Evolutionary conservation across 2,113 vertebrate species (phyloP).

Genomic region (Apeltes quadracus): DNA sequence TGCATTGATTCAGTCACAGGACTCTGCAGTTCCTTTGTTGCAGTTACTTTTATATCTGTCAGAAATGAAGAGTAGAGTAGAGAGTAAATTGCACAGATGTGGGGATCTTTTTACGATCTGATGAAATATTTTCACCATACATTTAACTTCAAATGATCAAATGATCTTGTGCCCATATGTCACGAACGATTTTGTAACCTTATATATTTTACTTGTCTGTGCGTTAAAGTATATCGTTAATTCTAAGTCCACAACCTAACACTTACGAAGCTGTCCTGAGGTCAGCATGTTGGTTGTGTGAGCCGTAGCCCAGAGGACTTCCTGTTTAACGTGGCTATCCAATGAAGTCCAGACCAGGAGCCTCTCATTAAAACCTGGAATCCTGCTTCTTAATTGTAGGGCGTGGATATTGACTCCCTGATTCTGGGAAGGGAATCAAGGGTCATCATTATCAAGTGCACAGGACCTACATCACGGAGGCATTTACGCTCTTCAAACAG

Average conservation of each 20-base stretch:
- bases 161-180: background rate
- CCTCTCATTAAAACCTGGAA: constrained; percentile 73
- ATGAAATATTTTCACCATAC: background rate
- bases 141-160: background rate
- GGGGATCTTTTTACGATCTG: background rate
- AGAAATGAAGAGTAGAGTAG: too few species aligned
- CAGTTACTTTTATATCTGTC: too few species aligned
- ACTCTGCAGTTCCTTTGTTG: constrained; percentile 63
- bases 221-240: background rate
- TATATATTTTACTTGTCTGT: background rate
- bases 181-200: background rate
- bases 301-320: constrained; percentile 46
- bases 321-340: constrained; percentile 55
- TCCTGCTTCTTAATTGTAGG: constrained; percentile 72
- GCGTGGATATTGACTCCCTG: constrained; percentile 67
- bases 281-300: constrained; percentile 50
- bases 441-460: constrained; percentile 77
- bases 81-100: background rate
- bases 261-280: constrained; percentile 27
- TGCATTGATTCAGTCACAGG: constrained; percentile 56
- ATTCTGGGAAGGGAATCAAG: constrained; percentile 72
- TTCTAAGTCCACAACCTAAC: background rate
- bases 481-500: constrained; percentile 73
- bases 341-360: constrained; percentile 40
- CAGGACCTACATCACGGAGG: constrained; percentile 67